Conservation (phyloP, 2,888 invertebrate species). For the Cordylochernes scorpioides region DNA sequence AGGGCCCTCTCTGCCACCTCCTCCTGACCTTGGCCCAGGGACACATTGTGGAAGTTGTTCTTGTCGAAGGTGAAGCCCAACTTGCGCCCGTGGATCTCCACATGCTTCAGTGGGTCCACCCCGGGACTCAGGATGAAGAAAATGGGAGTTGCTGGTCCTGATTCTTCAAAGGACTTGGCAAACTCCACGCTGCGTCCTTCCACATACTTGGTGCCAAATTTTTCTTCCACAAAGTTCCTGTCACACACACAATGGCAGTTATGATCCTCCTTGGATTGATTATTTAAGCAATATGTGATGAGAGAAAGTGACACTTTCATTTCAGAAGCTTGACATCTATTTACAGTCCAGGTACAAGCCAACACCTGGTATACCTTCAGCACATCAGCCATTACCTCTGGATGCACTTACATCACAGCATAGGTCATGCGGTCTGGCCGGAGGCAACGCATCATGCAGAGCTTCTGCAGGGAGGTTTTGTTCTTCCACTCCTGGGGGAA, state of each 20-base stretch:
- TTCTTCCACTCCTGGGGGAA: constrained; percentile 97
- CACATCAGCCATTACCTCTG: no score
- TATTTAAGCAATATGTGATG: no score
- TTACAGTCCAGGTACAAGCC: no score
- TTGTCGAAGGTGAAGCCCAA: constrained; percentile 52
- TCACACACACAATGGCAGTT: constrained; percentile 16
- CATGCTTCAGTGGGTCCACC: constrained; percentile 83
- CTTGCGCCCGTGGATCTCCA: constrained; percentile 58
- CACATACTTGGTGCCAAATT: constrained; percentile 65
- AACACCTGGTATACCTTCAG: no score
- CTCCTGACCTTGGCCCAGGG: constrained; percentile 77
- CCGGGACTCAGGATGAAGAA: constrained; percentile 91
- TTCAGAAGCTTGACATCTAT: no score
- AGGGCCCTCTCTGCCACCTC: constrained; percentile 75
- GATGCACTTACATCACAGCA: constrained; percentile 41
- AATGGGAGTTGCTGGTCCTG: constrained; percentile 71
- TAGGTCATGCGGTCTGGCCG: constrained; percentile 89
- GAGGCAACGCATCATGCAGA: constrained; percentile 84
- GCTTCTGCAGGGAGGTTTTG: constrained; percentile 62
- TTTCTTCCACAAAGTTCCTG: constrained; percentile 78
- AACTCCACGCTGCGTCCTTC: constrained; percentile 70
- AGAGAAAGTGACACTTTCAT: no score
- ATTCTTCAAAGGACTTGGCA: constrained; percentile 74
- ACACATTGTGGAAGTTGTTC: constrained; percentile 76
- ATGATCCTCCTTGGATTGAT: no score